These are phyloP conservation scores for Chaetodon trifasciatus DNA, from an alignment of 2,797 vertebrate species.

Conservation along the genomic window DNA sequence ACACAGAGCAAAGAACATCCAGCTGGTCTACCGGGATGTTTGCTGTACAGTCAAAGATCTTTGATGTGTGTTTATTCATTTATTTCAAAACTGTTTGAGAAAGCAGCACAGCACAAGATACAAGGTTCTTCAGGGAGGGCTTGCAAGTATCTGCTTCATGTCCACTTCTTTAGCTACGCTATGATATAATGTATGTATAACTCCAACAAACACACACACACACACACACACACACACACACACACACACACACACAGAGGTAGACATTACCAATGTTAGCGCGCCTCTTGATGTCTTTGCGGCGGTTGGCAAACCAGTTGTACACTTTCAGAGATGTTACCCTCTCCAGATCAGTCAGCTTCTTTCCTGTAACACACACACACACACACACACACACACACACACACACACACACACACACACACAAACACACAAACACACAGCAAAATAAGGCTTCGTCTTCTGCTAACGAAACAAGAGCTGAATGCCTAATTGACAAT, in stretches of 20 bases:
- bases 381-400: conserved; percentile 18
- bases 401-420: conserved; percentile 31
- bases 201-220: no score
- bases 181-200: background rate
- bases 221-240: conserved; percentile 4
- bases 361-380: conserved; percentile 88
- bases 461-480: no score
- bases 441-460: background rate
- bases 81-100: background rate
- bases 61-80: background rate
- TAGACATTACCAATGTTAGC: conserved; percentile 98
- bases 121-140: background rate
- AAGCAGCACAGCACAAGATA: no score
- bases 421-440: background rate
- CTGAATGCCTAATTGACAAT: background rate
- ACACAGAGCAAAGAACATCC: background rate
- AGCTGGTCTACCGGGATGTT: background rate
- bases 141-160: background rate
- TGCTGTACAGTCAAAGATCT: background rate
- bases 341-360: conserved; percentile 96
- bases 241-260: conserved; percentile 27
- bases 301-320: conserved; percentile 99
- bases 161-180: no score
- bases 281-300: conserved; percentile 98
- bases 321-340: conserved; percentile 99